phyloP scores from a whole-genome alignment of 2,888 invertebrate genomes.

The Macrostomum cliftonense region DNA sequence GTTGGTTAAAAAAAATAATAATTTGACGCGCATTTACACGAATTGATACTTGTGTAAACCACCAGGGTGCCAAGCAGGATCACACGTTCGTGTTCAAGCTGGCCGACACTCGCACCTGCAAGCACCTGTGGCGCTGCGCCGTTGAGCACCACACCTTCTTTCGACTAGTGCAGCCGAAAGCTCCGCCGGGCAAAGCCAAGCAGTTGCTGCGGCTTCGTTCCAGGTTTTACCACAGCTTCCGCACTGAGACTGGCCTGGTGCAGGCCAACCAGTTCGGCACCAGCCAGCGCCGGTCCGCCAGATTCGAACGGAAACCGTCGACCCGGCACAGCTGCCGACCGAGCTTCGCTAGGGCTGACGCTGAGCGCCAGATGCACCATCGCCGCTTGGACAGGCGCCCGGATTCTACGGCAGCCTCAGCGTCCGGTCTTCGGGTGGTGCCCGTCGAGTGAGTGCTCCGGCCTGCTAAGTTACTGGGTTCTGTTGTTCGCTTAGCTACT shows the following conservation, averaged over 20 bases:
- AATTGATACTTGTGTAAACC: no score
- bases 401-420: no score
- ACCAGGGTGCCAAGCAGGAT: slow-evolving; percentile 67
- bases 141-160: slow-evolving; percentile 99
- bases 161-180: slow-evolving; percentile 47
- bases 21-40: no score
- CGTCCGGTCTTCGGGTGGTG: no score
- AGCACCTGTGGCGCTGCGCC: slow-evolving; percentile 99
- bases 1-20: no score
- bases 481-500: no score
- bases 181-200: slow-evolving; percentile 1
- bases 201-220: slow-evolving; percentile 5
- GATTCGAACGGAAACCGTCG: slow-evolving; percentile 4
- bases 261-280: slow-evolving; percentile 3
- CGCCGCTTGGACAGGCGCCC: no score
- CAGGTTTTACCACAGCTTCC: slow-evolving; percentile 7
- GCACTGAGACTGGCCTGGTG: slow-evolving; percentile 5
- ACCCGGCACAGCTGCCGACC: background rate
- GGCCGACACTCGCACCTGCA: slow-evolving; percentile 80
- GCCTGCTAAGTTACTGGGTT: no score
- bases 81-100: slow-evolving; percentile 84
- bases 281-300: slow-evolving; percentile 3
- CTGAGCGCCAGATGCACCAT: no score
- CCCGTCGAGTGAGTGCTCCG: no score
- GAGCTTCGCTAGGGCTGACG: no score